Evolutionary conservation across 2,888 invertebrate species (phyloP).

Genomic region (Pachymerium ferrugineum): DNA sequence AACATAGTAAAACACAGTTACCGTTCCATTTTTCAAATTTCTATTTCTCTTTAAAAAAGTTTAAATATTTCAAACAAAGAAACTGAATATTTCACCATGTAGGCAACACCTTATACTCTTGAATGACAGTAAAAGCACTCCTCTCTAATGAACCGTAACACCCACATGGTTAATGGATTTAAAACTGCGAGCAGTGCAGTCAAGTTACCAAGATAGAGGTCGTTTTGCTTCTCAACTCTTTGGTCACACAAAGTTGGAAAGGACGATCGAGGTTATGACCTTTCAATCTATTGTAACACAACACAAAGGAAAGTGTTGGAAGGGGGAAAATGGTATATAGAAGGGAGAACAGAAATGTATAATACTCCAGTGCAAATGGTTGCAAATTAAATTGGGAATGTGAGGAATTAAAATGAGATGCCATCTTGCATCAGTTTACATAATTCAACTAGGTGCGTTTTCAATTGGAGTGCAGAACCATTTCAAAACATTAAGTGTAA

Average conservation of each 20-base stretch:
- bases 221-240: not conserved
- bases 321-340: too few species aligned
- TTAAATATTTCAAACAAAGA: not conserved
- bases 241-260: not conserved
- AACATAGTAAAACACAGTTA: too few species aligned
- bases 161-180: not conserved
- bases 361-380: not conserved
- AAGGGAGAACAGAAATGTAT: not conserved
- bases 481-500: not conserved
- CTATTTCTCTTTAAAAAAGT: too few species aligned
- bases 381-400: slow-evolving; percentile 8
- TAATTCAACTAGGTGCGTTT: slow-evolving; percentile 9
- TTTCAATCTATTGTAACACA: not conserved
- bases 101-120: not conserved
- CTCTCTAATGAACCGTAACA: not conserved
- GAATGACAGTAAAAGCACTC: not conserved
- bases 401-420: slow-evolving; percentile 2
- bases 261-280: not conserved
- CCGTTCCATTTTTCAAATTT: too few species aligned
- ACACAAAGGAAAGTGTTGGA: slow-evolving; percentile 1
- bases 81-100: too few species aligned
- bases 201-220: not conserved
- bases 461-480: not conserved
- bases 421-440: not conserved
- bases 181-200: not conserved